Conservation (phyloP, 1,140 invertebrate genomes). For the Nomia melanderi region DNA sequence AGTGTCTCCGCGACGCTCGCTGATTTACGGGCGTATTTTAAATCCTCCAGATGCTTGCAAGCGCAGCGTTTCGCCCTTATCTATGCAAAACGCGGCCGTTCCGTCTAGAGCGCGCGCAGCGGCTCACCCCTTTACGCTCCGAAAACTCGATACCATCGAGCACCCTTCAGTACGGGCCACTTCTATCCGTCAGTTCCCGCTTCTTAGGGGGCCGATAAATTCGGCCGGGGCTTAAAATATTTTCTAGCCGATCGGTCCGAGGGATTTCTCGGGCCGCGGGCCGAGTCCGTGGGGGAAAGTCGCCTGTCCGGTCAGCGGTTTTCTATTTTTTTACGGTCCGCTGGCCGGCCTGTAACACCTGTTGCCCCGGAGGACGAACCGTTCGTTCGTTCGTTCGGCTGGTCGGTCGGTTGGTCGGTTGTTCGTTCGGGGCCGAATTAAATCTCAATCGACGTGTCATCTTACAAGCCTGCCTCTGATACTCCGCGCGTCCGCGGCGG, state of each 20-base stretch:
- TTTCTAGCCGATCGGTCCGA: slow-evolving; percentile 29
- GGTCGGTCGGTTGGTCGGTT: too few species aligned
- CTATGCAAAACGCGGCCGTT: slow-evolving; percentile 12
- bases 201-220: slow-evolving; percentile 4
- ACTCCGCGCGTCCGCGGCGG: neutral
- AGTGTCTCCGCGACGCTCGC: neutral
- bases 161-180: too few species aligned
- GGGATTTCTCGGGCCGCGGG: slow-evolving; percentile 24
- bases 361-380: slow-evolving; percentile 46
- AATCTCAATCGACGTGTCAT: slow-evolving; percentile 41
- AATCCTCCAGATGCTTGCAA: slow-evolving; percentile 22
- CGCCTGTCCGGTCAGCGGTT: slow-evolving; percentile 28
- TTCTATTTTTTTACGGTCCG: slow-evolving; percentile 53
- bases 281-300: slow-evolving; percentile 3
- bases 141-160: neutral
- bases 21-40: slow-evolving; percentile 34
- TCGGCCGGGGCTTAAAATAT: slow-evolving; percentile 36
- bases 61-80: neutral
- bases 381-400: too few species aligned
- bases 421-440: slow-evolving; percentile 29
- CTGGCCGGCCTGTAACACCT: slow-evolving; percentile 50
- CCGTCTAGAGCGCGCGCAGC: neutral
- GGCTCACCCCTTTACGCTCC: too few species aligned
- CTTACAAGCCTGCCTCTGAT: slow-evolving; percentile 9
- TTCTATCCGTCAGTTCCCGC: neutral